These are phyloP conservation scores for Limonius californicus DNA, from an alignment of 1,140 invertebrate species.

Conservation along the genomic window DNA sequence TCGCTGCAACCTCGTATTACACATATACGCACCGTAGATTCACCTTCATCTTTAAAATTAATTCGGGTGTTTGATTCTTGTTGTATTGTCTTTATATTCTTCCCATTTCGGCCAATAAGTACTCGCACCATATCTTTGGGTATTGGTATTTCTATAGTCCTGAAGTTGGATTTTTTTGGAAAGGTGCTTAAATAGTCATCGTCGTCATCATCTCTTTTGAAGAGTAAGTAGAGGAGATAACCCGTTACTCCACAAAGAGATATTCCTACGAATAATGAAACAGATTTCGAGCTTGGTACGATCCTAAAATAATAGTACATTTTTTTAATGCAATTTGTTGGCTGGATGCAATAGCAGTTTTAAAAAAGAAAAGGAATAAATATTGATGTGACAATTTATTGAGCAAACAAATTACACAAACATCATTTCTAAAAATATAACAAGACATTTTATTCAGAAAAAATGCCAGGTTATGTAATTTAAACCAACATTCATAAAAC, in stretches of 20 bases:
- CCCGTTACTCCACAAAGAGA: slow-evolving; percentile 48
- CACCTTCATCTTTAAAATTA: slow-evolving; percentile 56
- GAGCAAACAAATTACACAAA: too few relatives aligned
- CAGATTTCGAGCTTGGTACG: slow-evolving; percentile 22
- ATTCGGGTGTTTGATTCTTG: slow-evolving; percentile 65
- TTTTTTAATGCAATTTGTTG: too few relatives aligned
- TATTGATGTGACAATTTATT: too few relatives aligned
- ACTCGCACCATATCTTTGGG: slow-evolving; percentile 48
- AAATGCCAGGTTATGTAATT: too few relatives aligned
- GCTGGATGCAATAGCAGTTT: too few relatives aligned
- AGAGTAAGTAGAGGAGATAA: slow-evolving; percentile 47
- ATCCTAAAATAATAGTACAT: neutral
- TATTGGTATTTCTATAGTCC: slow-evolving; percentile 48
- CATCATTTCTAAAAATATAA: too few relatives aligned
- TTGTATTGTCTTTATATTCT: slow-evolving; percentile 67
- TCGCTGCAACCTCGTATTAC: slow-evolving; percentile 62
- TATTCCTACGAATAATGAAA: slow-evolving; percentile 42
- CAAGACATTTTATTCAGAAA: too few relatives aligned
- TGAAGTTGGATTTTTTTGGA: slow-evolving; percentile 38
- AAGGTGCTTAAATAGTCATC: slow-evolving; percentile 31
- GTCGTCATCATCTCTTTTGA: slow-evolving; percentile 46
- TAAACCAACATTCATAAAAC: too few relatives aligned
- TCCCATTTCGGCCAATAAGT: slow-evolving; percentile 62
- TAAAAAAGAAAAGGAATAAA: too few relatives aligned
- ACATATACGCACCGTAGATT: slow-evolving; percentile 56